phyloP scores from a whole-genome alignment of 2,797 vertebrate genomes.

The Ptychobarbus kaznakovi region DNA sequence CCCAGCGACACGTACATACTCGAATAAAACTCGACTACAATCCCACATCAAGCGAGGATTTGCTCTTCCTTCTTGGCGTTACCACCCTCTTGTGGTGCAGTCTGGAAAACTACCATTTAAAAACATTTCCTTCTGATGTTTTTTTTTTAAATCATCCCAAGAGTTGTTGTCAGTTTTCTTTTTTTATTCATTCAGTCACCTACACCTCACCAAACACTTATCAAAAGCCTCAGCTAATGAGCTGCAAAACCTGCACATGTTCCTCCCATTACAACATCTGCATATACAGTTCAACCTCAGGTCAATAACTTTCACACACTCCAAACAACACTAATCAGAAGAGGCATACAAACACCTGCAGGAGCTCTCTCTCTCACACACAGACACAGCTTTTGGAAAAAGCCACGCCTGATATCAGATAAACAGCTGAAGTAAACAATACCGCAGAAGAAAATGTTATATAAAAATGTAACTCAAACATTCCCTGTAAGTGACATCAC shows the following conservation, averaged over 20 bases:
- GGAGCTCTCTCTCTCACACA: neutral
- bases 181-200: slow-evolving; percentile 15
- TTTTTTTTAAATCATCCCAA: neutral
- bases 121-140: neutral
- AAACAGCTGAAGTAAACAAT: slow-evolving; percentile 26
- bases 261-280: slow-evolving; percentile 1
- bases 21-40: neutral
- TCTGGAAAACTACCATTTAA: neutral
- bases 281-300: slow-evolving; percentile 28
- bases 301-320: slow-evolving; percentile 26
- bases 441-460: slow-evolving; percentile 5
- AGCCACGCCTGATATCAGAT: slow-evolving; percentile 9
- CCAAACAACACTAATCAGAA: slow-evolving; percentile 2
- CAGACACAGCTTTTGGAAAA: slow-evolving; percentile 22
- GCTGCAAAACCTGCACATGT: slow-evolving; percentile 10
- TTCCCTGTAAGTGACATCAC: slow-evolving; percentile 34
- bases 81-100: slow-evolving; percentile 27
- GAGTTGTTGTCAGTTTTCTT: neutral
- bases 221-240: slow-evolving; percentile 12
- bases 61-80: neutral
- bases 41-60: neutral
- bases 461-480: slow-evolving; percentile 1
- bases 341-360: slow-evolving; percentile 9
- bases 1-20: neutral
- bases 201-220: slow-evolving; percentile 13